A percentile compares a stretch with the other conserved stretches of the same genome.
phyloP scores from a whole-genome alignment of 2,113 vertebrate genomes.

The crab-eating macaque (Macaca fascicularis) region T2T-MFA8v1.1 NC_088379.1:31334001-31334500 shows the following conservation, averaged over 20 bases:
- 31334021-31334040: fast-evolving
- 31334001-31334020: neutral
- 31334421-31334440: neutral
- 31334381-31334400: neutral
- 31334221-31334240: neutral
- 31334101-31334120: neutral
- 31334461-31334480: neutral
- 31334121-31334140: neutral
- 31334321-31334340: neutral
- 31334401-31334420: neutral
- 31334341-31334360: neutral
- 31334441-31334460: neutral
- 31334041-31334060: neutral
- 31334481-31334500: neutral
- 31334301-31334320: neutral
- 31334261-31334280: neutral
- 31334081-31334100: neutral
- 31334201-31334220: neutral
- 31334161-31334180: neutral
- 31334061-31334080: neutral
- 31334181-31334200: neutral
- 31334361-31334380: neutral
- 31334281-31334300: neutral
- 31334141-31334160: neutral
- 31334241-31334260: neutral